A percentile compares a stretch with the other conserved stretches of the same genome.
Conservation (phyloP, 2,888 invertebrate genomes). For the Capitulum mitella region DNA sequence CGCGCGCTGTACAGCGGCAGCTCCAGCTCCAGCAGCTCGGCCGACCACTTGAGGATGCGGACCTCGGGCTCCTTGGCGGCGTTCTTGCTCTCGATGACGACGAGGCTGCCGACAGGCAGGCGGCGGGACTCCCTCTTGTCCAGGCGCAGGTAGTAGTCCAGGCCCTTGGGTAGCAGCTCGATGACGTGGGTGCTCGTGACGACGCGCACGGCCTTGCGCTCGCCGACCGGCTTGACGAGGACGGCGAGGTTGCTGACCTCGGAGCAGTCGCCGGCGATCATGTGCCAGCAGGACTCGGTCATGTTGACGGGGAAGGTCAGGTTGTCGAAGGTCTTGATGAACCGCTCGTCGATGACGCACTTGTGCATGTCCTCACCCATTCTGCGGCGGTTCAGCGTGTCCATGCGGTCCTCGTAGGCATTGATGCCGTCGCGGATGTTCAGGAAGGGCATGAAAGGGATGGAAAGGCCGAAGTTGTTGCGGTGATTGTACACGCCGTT, state of each 20-base stretch:
- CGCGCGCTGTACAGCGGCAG: background rate
- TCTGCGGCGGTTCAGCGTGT: background rate
- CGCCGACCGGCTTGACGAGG: constrained; percentile 24
- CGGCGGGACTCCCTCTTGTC: constrained; percentile 22
- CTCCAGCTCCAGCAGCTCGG: constrained; percentile 9
- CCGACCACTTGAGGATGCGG: constrained; percentile 12
- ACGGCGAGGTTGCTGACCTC: constrained; percentile 15
- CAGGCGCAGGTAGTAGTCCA: constrained; percentile 5
- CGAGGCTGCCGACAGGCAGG: background rate
- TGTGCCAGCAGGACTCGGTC: constrained; percentile 25
- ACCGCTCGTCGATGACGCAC: constrained; percentile 27
- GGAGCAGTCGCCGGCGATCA: constrained; percentile 29
- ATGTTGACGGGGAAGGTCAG: constrained; percentile 21
- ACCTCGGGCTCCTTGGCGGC: background rate
- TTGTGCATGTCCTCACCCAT: constrained; percentile 6
- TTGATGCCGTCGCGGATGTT: background rate
- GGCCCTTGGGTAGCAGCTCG: constrained; percentile 23
- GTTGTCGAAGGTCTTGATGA: constrained; percentile 29
- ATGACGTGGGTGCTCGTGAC: constrained; percentile 20
- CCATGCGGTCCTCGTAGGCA: background rate
- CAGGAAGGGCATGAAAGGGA: constrained; percentile 13
- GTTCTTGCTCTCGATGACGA: background rate
- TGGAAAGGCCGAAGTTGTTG: background rate
- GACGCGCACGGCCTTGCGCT: constrained; percentile 21
- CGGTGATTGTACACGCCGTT: background rate